Percentiles rank a stretch among this genome's conserved stretches.
Evolutionary conservation across 2,888 invertebrate species (phyloP).

Genomic region (Drosophila quinaria): DNA sequence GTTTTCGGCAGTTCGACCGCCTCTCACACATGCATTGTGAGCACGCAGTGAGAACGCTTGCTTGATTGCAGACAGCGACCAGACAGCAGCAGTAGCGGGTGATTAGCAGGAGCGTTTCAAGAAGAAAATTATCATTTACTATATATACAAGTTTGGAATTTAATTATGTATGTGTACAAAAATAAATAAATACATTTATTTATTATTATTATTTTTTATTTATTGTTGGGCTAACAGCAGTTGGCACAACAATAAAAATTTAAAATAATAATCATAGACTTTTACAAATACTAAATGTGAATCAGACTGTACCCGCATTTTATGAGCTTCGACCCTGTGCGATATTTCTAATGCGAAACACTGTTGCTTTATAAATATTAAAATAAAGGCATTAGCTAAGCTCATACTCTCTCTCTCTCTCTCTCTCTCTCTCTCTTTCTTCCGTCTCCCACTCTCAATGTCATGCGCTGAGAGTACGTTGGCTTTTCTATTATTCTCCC

Average conservation of each 20-base stretch:
- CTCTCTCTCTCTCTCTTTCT: too few relatives aligned
- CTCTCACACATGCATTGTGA: conserved; percentile 18
- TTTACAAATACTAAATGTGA: not conserved
- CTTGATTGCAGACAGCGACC: conserved; percentile 66
- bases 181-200: too few relatives aligned
- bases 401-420: too few relatives aligned
- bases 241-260: too few relatives aligned
- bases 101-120: conserved; percentile 39
- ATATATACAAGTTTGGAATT: too few relatives aligned
- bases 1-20: conserved; percentile 13
- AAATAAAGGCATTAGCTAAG: conserved; percentile 53
- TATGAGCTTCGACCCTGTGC: conserved; percentile 25
- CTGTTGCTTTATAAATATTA: conserved; percentile 64
- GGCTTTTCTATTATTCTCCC: conserved; percentile 38
- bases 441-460: conserved; percentile 23
- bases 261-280: too few relatives aligned
- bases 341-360: conserved; percentile 40
- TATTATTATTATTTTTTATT: too few relatives aligned
- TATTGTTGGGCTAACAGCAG: too few relatives aligned
- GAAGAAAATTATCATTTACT: not conserved
- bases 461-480: conserved; percentile 60
- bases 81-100: conserved; percentile 58
- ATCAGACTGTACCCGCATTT: conserved; percentile 1
- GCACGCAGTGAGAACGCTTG: conserved; percentile 56
- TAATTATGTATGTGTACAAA: too few relatives aligned